Base-by-base conservation (phyloP, 2,113 vertebrate species). In the Oncorhynchus clarkii region DNA sequence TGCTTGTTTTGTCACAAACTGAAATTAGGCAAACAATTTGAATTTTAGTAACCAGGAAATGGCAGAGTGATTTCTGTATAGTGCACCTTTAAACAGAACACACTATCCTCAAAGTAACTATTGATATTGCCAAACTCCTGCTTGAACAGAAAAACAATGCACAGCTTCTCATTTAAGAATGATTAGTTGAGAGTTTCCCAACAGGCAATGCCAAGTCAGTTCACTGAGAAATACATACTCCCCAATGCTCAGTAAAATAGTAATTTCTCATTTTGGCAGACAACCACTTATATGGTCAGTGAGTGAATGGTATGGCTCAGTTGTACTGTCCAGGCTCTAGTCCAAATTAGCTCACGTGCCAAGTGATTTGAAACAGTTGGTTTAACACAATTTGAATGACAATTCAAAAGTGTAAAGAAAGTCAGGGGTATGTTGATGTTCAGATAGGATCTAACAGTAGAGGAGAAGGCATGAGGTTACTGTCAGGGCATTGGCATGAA, bases 331-430 rank as follows among this genome's bases (percentile, higher is more conserved):
- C 71, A 27, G 82, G 71, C 78, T 79, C 74, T 2, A 12, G 75
- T 80, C 81, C 81, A 89, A 64, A 67, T 12, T 8, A 14, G 24
- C 73, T 75, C 39, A 60, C 29, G 20, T 20, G 26, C 62, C 64
- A 48, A 83, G 79, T 73, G n/a, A 77, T 81, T 79, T 72, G 64
- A 71, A 82, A 71, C 75, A 85, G 67, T 78, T 72, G 51, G 62
- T 67, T 73, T 39, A 54, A 74, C 68, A 80, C 74, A 66, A 84
- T 70, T 66, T 82, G 79, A 77, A 60, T 79, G 78, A 82, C 79
- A 81, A 70, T 16, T 67, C 67, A 20, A 7, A 74, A 78, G 79
- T 81, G 75, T 77, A 82, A 78, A 70, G 70, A 60, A 84, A 82
- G 70, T 64, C 73, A 74, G 79, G 34, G 77, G 78, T 81, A 85